A percentile compares a stretch with the other conserved stretches of the same genome.
Evolutionary conservation across 2,888 invertebrate genomes (phyloP).

Genomic region (Apotomis capreana): DNA sequence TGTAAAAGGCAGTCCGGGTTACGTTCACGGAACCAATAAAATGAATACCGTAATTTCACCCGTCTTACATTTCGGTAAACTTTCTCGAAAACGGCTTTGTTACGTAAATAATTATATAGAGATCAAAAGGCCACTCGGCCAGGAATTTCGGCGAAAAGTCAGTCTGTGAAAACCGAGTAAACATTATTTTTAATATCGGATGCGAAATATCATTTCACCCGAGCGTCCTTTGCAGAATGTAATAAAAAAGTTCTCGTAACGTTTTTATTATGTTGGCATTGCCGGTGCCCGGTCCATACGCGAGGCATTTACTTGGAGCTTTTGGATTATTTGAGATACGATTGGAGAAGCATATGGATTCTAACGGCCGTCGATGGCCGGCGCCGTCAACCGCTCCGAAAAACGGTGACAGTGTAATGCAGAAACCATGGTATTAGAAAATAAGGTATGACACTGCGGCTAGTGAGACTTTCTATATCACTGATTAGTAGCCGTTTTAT

Average conservation of each 20-base stretch:
- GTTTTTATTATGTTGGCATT: constrained; percentile 28
- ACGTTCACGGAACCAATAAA: constrained; percentile 1
- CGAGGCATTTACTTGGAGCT: neutral
- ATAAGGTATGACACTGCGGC: too few species aligned
- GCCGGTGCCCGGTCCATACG: neutral
- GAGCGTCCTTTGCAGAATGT: constrained; percentile 27
- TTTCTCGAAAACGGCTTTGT: constrained; percentile 2
- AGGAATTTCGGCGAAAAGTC: constrained; percentile 10
- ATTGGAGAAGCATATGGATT: too few species aligned
- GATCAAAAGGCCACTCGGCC: constrained; percentile 19
- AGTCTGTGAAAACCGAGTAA: constrained; percentile 23
- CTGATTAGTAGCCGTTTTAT: too few species aligned
- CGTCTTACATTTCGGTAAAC: neutral
- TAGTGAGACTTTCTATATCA: too few species aligned
- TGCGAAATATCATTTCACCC: constrained; percentile 16
- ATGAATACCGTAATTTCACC: neutral
- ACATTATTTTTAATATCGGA: constrained; percentile 33
- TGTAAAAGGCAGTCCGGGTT: neutral
- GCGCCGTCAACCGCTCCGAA: too few species aligned
- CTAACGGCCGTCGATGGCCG: too few species aligned
- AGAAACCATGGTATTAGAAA: neutral
- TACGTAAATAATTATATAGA: constrained; percentile 22
- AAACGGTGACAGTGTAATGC: neutral
- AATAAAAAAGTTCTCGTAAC: constrained; percentile 32
- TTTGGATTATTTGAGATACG: constrained; percentile 16